A percentile compares a stretch with the other conserved stretches of the same genome.
Conservation (phyloP, 2,797 vertebrate species). For the Bradypodion pumilum region DNA sequence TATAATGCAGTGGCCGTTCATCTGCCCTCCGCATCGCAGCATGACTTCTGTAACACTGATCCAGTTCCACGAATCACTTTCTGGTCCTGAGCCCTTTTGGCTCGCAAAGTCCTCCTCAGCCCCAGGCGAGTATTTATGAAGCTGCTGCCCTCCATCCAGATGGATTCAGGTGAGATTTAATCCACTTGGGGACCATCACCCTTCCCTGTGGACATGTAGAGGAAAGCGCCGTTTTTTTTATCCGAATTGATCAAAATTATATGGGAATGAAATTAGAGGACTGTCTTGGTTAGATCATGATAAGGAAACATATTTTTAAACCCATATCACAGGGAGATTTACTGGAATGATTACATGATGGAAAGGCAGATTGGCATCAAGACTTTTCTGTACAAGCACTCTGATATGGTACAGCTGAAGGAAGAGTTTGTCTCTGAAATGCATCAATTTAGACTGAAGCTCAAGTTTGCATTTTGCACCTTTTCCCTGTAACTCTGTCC, state of each 20-base stretch:
- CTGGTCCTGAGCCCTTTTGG: too few relatives aligned
- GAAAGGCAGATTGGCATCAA: background rate
- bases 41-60: too few relatives aligned
- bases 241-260: too few relatives aligned
- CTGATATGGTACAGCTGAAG: background rate
- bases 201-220: background rate
- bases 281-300: background rate
- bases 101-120: too few relatives aligned
- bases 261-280: background rate
- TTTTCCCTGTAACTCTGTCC: slow-evolving; percentile 65
- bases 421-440: background rate
- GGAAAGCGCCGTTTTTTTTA: background rate
- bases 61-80: too few relatives aligned
- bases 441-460: background rate
- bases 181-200: too few relatives aligned
- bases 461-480: background rate
- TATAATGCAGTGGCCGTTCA: too few relatives aligned
- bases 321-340: background rate
- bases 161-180: too few relatives aligned
- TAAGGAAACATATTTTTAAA: background rate
- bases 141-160: too few relatives aligned
- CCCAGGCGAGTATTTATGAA: too few relatives aligned
- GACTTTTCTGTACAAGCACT: background rate
- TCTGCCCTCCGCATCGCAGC: too few relatives aligned
- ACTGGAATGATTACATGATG: background rate